Conservation (phyloP, 2,113 vertebrate genomes). For the Psittacula cyanocephala region DNA sequence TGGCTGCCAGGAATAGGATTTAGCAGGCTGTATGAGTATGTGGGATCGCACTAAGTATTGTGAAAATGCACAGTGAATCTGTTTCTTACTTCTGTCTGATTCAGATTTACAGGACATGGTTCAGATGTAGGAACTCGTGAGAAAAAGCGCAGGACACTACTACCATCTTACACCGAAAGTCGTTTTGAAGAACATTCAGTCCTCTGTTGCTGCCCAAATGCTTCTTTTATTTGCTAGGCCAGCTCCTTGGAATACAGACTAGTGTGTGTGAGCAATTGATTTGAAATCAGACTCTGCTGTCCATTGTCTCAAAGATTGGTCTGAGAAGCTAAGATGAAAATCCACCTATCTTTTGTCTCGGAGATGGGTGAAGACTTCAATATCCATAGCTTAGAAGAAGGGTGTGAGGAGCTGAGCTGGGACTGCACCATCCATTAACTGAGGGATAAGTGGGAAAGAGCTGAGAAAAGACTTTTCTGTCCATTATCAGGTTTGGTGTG, state of each 20-base stretch:
- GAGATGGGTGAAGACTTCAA: background rate
- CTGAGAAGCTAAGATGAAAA: background rate
- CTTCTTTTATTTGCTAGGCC: background rate
- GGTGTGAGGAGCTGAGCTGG: background rate
- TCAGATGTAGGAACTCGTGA: background rate
- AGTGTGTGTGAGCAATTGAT: background rate
- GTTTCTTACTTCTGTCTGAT: background rate
- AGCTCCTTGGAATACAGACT: background rate
- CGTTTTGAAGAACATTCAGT: background rate
- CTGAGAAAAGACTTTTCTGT: background rate
- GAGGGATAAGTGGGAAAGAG: background rate
- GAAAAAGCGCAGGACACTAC: background rate
- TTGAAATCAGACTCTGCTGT: background rate
- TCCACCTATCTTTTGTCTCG: background rate
- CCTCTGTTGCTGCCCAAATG: background rate
- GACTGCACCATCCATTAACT: background rate
- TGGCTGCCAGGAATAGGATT: background rate
- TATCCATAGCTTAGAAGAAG: background rate
- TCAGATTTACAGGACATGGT: background rate
- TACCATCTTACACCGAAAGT: background rate
- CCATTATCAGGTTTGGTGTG: background rate
- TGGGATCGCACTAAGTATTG: background rate
- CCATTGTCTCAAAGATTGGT: background rate
- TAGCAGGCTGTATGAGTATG: background rate
- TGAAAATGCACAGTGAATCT: fast-evolving